These are phyloP conservation scores for Theretra japonica DNA, from an alignment of 2,888 invertebrate species.

Conservation along the genomic window DNA sequence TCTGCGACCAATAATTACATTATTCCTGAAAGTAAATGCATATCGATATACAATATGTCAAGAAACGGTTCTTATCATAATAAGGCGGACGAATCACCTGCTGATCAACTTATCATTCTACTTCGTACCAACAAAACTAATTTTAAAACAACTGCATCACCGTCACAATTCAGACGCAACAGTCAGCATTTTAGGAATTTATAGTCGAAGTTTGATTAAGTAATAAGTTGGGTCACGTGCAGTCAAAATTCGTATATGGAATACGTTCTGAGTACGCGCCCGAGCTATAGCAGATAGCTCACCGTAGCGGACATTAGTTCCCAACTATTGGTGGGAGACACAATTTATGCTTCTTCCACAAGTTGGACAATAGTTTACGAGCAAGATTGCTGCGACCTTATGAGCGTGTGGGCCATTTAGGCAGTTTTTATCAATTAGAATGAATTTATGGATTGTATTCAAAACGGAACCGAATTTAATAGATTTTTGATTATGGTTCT, in stretches of 20 bases:
- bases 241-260: conserved; percentile 20
- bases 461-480: too few species aligned
- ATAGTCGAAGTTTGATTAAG: background rate
- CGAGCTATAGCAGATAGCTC: conserved; percentile 50
- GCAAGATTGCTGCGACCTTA: conserved; percentile 41
- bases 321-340: conserved; percentile 62
- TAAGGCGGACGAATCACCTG: too few species aligned
- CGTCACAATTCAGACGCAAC: background rate
- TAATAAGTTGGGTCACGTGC: background rate
- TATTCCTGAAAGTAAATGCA: too few species aligned
- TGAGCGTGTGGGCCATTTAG: background rate
- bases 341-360: conserved; percentile 66
- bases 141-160: background rate
- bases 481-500: too few species aligned
- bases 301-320: conserved; percentile 63
- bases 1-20: too few species aligned
- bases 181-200: background rate
- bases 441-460: too few species aligned
- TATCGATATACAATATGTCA: too few species aligned
- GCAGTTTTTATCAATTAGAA: background rate
- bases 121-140: background rate
- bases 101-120: background rate
- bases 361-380: conserved; percentile 60
- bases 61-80: too few species aligned
- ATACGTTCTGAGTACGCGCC: background rate